Evolutionary conservation across 1,140 invertebrate genomes (phyloP).

Genomic region (Zaprionus ghesquierei): DNA sequence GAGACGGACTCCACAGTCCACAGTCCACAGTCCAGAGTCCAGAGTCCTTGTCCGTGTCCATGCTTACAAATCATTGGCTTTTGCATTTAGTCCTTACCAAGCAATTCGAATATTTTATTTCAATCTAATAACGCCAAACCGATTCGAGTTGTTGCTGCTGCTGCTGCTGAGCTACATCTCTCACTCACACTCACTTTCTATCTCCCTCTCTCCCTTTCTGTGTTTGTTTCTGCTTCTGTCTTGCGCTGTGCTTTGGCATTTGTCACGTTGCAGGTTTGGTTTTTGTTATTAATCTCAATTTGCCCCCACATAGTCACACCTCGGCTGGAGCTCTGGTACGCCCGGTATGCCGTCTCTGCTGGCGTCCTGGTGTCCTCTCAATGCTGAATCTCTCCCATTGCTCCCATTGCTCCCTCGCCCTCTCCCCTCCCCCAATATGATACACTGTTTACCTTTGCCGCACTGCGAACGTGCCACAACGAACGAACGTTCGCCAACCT

Average conservation of each 20-base stretch:
- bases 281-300: conserved; percentile 77
- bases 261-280: conserved; percentile 67
- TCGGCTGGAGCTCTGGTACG: conserved; percentile 1
- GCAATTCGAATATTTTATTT: conserved; percentile 62
- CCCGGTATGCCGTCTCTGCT: not conserved
- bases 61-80: conserved; percentile 68
- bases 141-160: conserved; percentile 6
- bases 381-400: not conserved
- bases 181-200: not conserved
- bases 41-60: conserved; percentile 36
- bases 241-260: conserved; percentile 39
- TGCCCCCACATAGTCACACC: conserved; percentile 52
- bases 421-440: not conserved
- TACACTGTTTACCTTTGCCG: conserved; percentile 35
- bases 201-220: conserved; percentile 8
- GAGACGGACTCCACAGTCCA: not conserved
- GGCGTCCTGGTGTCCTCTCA: not conserved
- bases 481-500: conserved; percentile 3
- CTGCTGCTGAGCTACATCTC: no score
- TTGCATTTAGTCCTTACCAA: conserved; percentile 53
- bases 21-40: not conserved
- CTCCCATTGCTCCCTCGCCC: not conserved
- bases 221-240: not conserved
- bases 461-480: conserved; percentile 35
- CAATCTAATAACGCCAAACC: conserved; percentile 49